Conservation (phyloP, 1,140 invertebrate species). For the Atopsyche davidsoni region DNA sequence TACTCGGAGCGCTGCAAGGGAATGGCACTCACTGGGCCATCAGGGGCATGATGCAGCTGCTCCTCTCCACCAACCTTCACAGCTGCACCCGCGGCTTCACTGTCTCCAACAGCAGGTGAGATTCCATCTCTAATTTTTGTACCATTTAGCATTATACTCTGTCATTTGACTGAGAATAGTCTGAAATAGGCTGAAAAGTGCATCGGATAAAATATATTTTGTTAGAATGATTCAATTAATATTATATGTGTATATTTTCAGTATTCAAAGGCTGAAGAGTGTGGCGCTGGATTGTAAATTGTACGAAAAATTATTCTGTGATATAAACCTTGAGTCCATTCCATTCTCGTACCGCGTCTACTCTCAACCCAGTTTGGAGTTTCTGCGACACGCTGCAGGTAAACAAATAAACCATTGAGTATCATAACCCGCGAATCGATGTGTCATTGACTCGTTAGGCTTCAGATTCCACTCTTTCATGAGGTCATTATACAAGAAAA, state of each 20-base stretch:
- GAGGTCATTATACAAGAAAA: too few species aligned
- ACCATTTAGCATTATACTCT: neutral
- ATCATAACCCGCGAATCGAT: too few species aligned
- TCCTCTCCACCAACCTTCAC: slow-evolving; percentile 29
- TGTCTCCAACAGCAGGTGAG: neutral
- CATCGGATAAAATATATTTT: neutral
- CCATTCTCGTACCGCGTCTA: slow-evolving; percentile 19
- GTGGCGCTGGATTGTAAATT: slow-evolving; percentile 18
- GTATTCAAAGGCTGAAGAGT: slow-evolving; percentile 18
- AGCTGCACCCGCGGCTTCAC: slow-evolving; percentile 13
- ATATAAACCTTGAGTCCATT: slow-evolving; percentile 20
- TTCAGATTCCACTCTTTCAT: too few species aligned
- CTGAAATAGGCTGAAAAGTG: too few species aligned
- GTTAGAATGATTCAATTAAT: neutral
- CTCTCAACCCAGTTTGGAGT: slow-evolving; percentile 25
- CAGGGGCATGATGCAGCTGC: slow-evolving; percentile 42
- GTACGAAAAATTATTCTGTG: slow-evolving; percentile 19
- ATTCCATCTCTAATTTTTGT: neutral
- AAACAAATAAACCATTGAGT: too few species aligned
- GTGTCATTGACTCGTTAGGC: too few species aligned
- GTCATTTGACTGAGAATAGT: neutral
- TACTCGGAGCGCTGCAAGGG: slow-evolving; percentile 70
- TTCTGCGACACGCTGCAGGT: slow-evolving; percentile 25
- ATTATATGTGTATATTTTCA: slow-evolving; percentile 16
- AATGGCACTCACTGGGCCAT: slow-evolving; percentile 45